Conservation (phyloP, 2,888 invertebrate species). For the Pantelozetes paolii region DNA sequence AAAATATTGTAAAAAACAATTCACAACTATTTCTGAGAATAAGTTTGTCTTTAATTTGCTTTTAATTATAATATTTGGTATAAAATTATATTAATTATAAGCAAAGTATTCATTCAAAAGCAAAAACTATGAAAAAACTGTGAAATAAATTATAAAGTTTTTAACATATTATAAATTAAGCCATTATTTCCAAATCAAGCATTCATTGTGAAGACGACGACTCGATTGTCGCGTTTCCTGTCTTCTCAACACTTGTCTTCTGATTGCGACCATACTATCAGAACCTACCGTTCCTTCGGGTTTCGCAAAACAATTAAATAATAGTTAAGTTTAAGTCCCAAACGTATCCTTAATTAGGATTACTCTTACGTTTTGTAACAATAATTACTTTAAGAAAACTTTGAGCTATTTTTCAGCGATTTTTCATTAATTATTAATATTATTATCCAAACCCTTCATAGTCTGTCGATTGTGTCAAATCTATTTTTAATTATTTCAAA, state of each 20-base stretch:
- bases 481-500: background rate
- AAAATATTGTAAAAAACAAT: background rate
- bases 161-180: background rate
- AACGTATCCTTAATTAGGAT: background rate
- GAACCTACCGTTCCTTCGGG: too few species aligned
- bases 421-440: background rate
- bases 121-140: background rate
- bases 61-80: background rate
- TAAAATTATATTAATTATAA: background rate
- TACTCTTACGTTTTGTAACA: background rate
- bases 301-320: conserved; percentile 2
- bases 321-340: background rate
- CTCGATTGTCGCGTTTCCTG: background rate
- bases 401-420: too few species aligned
- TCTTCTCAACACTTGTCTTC: background rate
- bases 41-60: background rate
- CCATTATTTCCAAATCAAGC: background rate
- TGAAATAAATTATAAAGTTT: background rate
- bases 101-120: background rate
- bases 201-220: background rate
- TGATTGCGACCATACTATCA: background rate
- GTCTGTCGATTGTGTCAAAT: background rate
- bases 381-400: background rate
- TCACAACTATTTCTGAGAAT: background rate
- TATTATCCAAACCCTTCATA: background rate